These are phyloP conservation scores for Ptyas mucosa DNA, from an alignment of 2,113 vertebrate species.

Conservation along the genomic window DNA sequence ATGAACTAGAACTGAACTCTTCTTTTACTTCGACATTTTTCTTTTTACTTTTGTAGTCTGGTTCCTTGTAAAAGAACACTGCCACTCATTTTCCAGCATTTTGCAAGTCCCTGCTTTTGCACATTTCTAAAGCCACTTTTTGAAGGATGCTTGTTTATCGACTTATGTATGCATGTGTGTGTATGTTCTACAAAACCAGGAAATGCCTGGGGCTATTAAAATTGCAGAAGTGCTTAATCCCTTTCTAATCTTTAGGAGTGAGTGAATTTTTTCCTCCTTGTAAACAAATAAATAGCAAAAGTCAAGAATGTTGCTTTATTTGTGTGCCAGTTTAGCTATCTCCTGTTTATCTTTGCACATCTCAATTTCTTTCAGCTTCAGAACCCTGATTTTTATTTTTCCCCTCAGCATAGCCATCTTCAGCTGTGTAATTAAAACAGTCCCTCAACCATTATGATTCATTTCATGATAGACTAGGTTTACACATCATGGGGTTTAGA, in stretches of 20 bases:
- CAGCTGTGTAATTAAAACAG: background rate
- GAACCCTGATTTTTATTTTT: background rate
- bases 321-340: background rate
- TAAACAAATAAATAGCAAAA: background rate
- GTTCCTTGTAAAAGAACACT: background rate
- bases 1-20: background rate
- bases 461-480: background rate
- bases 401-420: background rate
- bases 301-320: background rate
- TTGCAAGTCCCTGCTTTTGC: background rate
- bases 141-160: background rate
- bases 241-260: background rate
- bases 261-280: background rate
- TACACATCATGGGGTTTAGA: background rate
- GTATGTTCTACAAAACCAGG: background rate
- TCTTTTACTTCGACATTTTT: background rate
- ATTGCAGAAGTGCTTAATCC: background rate
- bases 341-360: background rate
- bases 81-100: background rate
- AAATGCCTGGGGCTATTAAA: background rate
- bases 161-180: background rate
- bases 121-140: background rate
- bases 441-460: background rate
- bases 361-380: background rate
- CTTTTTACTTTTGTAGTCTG: background rate